Evolutionary conservation across 2,888 invertebrate species (phyloP).

Genomic region (Carcina quercana): DNA sequence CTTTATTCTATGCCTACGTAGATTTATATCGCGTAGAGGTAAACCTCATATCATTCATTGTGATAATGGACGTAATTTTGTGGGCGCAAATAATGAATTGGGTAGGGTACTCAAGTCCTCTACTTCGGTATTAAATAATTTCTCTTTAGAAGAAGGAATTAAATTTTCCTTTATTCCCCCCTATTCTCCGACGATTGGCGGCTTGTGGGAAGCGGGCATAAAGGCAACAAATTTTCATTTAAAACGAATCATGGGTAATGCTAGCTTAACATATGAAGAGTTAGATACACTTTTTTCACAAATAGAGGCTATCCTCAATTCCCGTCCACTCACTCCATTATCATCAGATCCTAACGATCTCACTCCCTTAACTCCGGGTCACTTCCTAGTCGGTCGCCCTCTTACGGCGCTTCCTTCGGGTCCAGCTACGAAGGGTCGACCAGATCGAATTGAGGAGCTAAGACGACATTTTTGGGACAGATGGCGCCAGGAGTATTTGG

Average conservation of each 20-base stretch:
- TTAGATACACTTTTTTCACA: not conserved
- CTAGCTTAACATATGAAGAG: not conserved
- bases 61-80: constrained; percentile 19
- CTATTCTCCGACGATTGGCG: too few relatives aligned
- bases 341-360: constrained; percentile 7
- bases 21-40: constrained; percentile 17
- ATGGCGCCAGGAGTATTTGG: not conserved
- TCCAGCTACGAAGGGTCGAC: constrained; percentile 8
- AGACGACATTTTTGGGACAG: constrained; percentile 1
- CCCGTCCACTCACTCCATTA: not conserved
- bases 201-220: constrained; percentile 7
- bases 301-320: not conserved
- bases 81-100: constrained; percentile 17
- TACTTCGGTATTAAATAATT: too few relatives aligned
- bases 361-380: constrained; percentile 3
- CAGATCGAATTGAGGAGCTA: constrained; percentile 11
- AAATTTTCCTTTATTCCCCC: too few relatives aligned
- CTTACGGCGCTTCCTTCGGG: constrained; percentile 10
- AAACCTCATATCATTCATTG: constrained; percentile 13
- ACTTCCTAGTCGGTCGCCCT: constrained; percentile 5
- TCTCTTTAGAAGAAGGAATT: too few relatives aligned
- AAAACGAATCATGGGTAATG: not conserved
- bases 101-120: too few relatives aligned
- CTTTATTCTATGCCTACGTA: constrained; percentile 11
- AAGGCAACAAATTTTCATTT: not conserved